phyloP scores from a whole-genome alignment of 2,888 invertebrate genomes.

The Hymenopus coronatus region DNA sequence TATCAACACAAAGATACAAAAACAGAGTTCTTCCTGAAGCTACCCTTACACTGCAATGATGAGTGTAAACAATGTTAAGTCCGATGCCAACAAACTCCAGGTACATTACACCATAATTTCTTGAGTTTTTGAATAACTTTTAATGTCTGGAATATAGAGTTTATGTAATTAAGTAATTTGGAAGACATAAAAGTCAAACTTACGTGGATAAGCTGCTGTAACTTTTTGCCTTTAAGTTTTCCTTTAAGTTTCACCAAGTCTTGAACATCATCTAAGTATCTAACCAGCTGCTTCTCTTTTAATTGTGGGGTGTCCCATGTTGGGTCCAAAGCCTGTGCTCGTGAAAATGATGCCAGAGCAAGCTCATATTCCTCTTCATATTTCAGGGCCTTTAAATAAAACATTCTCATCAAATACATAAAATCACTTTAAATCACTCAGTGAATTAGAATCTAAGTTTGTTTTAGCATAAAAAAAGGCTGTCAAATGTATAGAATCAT shows the following conservation, averaged over 20 bases:
- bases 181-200: neutral
- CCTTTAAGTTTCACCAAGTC: conserved; percentile 65
- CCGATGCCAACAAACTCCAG: too few relatives aligned
- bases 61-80: too few relatives aligned
- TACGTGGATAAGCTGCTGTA: conserved; percentile 66
- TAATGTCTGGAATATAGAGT: too few relatives aligned
- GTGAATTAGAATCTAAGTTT: too few relatives aligned
- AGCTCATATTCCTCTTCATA: conserved; percentile 74
- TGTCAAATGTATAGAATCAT: too few relatives aligned
- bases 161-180: too few relatives aligned
- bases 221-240: conserved; percentile 69
- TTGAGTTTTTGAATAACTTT: too few relatives aligned
- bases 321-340: conserved; percentile 69
- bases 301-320: conserved; percentile 66
- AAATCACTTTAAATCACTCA: neutral
- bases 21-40: too few relatives aligned
- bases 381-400: conserved; percentile 62
- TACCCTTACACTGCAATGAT: too few relatives aligned
- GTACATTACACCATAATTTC: too few relatives aligned
- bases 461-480: too few relatives aligned
- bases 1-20: too few relatives aligned
- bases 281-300: conserved; percentile 60
- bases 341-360: conserved; percentile 66
- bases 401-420: neutral
- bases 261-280: conserved; percentile 63